Evolutionary conservation across 2,888 invertebrate species (phyloP), one percentile per base, ranked within the genome.

Genomic region (Bugula neritina): DNA sequence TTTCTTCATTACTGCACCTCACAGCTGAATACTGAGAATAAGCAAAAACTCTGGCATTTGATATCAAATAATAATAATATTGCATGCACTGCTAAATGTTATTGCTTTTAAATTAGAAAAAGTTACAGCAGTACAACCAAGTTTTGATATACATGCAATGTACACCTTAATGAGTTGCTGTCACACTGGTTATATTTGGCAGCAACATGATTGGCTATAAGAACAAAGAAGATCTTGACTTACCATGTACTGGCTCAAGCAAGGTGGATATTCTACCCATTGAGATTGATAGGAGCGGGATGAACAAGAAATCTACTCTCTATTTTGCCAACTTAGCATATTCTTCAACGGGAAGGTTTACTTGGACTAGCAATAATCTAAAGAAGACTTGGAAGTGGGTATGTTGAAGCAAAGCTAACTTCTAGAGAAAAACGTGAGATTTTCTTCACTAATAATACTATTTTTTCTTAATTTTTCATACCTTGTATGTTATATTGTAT

Each of bases 241-340:
- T 43, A 17, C 5, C 5, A 43, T 43, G 43, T 43, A 43, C 43
- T 43, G 43, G 43, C 27, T 69, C 54, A 43, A n/a, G 58, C 27
- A 69, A 69, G 54, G 57, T 72, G 21, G 69, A 52, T 25, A 71
- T 63, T 69, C 73, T 75, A 27, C 74, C 75, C 1, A 73, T 78
- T 27, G 74, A 74, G 1, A 78, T 78, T 69, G 77, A 75, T 52
- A 71, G 75, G 1, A 74, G 77, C 34, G 79, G 79, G 0, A 74
- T 77, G 0, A 76, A 78, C 25, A 76, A 77, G 27, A 71, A 77
- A 17, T 75, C 77, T 0, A 76, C 74, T 34, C 73, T 80, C 13
- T 73, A 75, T 10, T 77, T 80, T 10, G 74, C 77, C 35, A 79
- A 80, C 72, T 73, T 77, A 21, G 72, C 70, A n/a, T 21, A n/a